Evolutionary conservation across 2,888 invertebrate species (phyloP).

Genomic region (Chrysotoxum bicinctum): DNA sequence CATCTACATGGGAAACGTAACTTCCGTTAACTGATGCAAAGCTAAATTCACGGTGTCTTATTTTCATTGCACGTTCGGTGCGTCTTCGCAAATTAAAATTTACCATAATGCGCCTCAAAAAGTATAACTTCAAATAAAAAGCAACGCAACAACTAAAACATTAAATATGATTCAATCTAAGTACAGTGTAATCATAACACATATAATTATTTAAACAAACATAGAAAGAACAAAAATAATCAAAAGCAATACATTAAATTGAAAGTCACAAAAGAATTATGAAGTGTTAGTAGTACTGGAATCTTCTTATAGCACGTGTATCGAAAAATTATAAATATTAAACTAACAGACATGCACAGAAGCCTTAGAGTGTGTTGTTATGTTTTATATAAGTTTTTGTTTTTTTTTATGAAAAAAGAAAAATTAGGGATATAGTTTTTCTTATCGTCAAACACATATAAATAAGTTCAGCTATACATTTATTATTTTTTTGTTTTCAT

Average conservation of each 20-base stretch:
- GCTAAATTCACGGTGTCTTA: neutral
- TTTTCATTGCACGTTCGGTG: neutral
- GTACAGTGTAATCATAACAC: neutral
- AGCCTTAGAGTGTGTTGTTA: neutral
- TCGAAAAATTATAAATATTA: neutral
- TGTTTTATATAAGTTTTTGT: neutral
- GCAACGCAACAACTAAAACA: neutral
- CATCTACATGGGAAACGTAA: too few species aligned
- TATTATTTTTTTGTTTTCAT: constrained; percentile 24
- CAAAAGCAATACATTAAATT: neutral
- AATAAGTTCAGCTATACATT: constrained; percentile 45
- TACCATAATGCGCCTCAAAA: neutral
- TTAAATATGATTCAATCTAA: neutral
- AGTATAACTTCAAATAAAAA: neutral
- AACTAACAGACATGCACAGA: constrained; percentile 14
- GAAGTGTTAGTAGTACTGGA: neutral
- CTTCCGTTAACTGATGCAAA: neutral
- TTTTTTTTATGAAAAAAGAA: constrained; percentile 7
- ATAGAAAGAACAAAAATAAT: neutral
- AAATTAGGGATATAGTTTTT: constrained; percentile 1
- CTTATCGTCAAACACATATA: constrained; percentile 45
- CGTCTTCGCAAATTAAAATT: neutral
- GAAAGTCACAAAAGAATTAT: neutral
- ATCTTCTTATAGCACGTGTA: neutral
- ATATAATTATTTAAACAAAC: neutral